These are phyloP conservation scores for Lacerta agilis DNA, from an alignment of 2,797 vertebrate species.

Conservation along the genomic window DNA sequence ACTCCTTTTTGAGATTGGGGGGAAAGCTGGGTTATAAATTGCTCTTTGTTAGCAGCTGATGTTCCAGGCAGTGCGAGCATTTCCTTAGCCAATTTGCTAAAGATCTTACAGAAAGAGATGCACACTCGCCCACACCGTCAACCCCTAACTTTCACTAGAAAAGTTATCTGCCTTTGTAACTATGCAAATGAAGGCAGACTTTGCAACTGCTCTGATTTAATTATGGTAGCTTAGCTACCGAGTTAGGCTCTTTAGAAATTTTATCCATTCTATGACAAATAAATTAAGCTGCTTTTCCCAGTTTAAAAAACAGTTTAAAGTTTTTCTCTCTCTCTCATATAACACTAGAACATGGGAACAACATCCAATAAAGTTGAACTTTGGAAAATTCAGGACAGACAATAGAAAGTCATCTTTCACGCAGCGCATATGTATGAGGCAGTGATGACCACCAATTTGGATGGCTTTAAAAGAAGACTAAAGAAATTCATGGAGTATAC, in stretches of 20 bases:
- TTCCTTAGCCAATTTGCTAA: constrained; percentile 3
- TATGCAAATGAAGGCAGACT: constrained; percentile 24
- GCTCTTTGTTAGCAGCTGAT: constrained; percentile 4
- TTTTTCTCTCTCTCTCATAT: too few relatives aligned
- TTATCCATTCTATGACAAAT: constrained; percentile 18
- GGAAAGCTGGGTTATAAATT: constrained; percentile 5
- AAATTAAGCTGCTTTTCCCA: background rate
- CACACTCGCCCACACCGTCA: background rate
- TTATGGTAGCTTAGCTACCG: background rate
- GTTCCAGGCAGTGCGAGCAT: background rate
- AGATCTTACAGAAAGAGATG: background rate
- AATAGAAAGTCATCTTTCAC: too few relatives aligned
- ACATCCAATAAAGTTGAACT: too few relatives aligned
- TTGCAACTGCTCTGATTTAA: constrained; percentile 9
- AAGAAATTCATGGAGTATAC: too few relatives aligned
- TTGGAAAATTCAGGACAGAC: too few relatives aligned
- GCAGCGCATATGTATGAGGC: too few relatives aligned
- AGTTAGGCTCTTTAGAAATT: constrained; percentile 4
- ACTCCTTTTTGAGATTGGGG: background rate
- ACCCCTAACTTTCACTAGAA: constrained; percentile 23
- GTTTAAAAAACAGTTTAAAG: background rate
- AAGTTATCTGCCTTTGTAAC: background rate
- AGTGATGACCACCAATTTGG: too few relatives aligned
- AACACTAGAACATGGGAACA: too few relatives aligned
- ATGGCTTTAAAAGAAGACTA: too few relatives aligned